Base-by-base conservation (phyloP, 2,888 invertebrate genomes). In the Mycalesis mineus region DNA sequence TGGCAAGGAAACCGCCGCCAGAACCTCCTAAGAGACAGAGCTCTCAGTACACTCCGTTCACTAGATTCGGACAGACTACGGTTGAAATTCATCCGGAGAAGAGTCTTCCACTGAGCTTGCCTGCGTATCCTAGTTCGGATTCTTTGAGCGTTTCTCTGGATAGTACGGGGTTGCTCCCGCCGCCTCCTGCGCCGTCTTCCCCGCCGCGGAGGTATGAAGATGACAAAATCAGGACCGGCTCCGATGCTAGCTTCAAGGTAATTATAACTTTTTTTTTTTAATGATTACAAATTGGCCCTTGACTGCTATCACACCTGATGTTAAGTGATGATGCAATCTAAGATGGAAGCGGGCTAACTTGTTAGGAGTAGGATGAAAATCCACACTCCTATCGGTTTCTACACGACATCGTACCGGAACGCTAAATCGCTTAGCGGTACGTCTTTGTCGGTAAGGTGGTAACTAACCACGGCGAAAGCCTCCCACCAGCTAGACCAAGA, bases 201-300 rank as follows among this genome's bases (percentile, higher is more conserved):
- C 93, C 94, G 0, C 93, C 93, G 17, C 59, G 84, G 13, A 66
- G 87, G 15, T 84, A 85, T 63, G 88, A 88, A 5, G 88, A 87
- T 1, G 87, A 88, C 56, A 87, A 88, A 55, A 74, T 80, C 58
- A 89, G 95, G 63, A 95, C 94, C 67, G 95, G 95, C 41, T 95
- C 95, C 68, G 95, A 95, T 82, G 95, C 95, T 77, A 95, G 95
- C 88, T 95, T 95, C 86, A 95, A 95, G 93, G 95, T 95, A 78
- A 80, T 65, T 67, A 8, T 6, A 14, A n/a, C 6, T n/a, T n/a
- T n/a, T n/a, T n/a, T n/a, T n/a, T n/a, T n/a, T n/a, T n/a, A n/a
- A n/a, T n/a, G n/a, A n/a, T n/a, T n/a, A n/a, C n/a, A n/a, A n/a
- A n/a, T n/a, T n/a, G n/a, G n/a, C n/a, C n/a, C n/a, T n/a, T n/a